Evolutionary conservation across 2,113 vertebrate species (phyloP), one percentile per base, ranked within the genome.

Genomic region (Labeo catla): DNA sequence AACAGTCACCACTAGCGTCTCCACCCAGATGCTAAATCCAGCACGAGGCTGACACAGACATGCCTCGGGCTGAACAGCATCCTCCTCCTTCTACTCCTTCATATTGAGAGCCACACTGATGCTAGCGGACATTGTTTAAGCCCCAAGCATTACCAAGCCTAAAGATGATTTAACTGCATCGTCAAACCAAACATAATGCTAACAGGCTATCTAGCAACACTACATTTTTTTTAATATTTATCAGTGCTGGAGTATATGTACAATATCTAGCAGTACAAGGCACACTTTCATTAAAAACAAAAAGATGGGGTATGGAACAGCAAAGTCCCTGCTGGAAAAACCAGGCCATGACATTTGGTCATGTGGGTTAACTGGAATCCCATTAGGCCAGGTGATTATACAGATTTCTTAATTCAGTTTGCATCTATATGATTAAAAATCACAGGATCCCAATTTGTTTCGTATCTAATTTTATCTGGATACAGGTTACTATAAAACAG

Each of bases 1-100:
- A 74, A 79, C 65, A 76, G 76, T 72, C 54, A 79, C 84, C n/a
- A 54, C 77, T 36, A 81, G 36, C 8, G 5, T 66, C 76, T 86
- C 76, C 66, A 70, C 76, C 84, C 66, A 21, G 23, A 73, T 72
- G 77, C 83, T 87, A 87, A 84, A 84, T 73, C 23, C 43, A 61
- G 86, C 86, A 52, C 28, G 12, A 39, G 82, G 65, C 82, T 84
- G 81, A 78, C 76, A 79, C 70, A 76, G 54, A 80, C 59, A 59
- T 19, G 49, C 68, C 68, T 81, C 61, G 70, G 86, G 90, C 84
- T 76, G 86, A 88, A 88, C 80, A 81, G 36, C 88, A 87, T 88
- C 83, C 88, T 89, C 23, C 13, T 43, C 43, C 52, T 89, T 15
- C 15, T n/a, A 28, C 45, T 85, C 10, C 34, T 19, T 15, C n/a